Evolutionary conservation across 2,797 vertebrate genomes (phyloP).

Genomic region (Pseudochaenichthys georgianus): DNA sequence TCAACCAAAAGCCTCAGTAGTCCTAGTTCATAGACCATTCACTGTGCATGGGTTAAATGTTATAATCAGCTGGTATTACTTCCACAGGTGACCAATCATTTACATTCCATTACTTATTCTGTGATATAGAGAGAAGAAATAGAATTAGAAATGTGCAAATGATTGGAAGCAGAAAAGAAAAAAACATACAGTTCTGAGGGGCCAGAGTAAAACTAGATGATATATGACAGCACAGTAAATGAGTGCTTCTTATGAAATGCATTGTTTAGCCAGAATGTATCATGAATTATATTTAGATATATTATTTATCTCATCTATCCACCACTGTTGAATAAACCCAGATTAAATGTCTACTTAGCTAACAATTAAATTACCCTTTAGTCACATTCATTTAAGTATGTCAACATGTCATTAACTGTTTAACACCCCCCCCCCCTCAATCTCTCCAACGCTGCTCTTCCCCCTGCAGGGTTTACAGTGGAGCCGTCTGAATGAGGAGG

Average conservation of each 20-base stretch:
- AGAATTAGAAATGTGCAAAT: conserved; percentile 18
- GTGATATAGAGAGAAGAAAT: conserved; percentile 50
- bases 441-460: conserved; percentile 23
- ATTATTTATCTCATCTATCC: background rate
- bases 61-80: conserved; percentile 85
- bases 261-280: conserved; percentile 14
- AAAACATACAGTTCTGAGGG: conserved; percentile 42
- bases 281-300: background rate
- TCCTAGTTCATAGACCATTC: conserved; percentile 74
- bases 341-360: conserved; percentile 26
- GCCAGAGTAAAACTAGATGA: conserved; percentile 32
- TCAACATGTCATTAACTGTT: conserved; percentile 32
- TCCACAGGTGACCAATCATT: conserved; percentile 83
- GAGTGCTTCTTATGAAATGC: conserved; percentile 11
- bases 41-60: conserved; percentile 78
- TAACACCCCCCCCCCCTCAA: conserved; percentile 14
- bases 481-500: conserved; percentile 96
- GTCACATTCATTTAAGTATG: conserved; percentile 23
- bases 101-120: conserved; percentile 65
- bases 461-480: conserved; percentile 93
- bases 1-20: conserved; percentile 73
- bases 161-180: conserved; percentile 38
- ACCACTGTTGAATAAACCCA: conserved; percentile 7
- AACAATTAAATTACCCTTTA: conserved; percentile 37
- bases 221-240: conserved; percentile 17